Conservation (phyloP, 1,140 invertebrate genomes). For the Oscheius sp. region DNA sequence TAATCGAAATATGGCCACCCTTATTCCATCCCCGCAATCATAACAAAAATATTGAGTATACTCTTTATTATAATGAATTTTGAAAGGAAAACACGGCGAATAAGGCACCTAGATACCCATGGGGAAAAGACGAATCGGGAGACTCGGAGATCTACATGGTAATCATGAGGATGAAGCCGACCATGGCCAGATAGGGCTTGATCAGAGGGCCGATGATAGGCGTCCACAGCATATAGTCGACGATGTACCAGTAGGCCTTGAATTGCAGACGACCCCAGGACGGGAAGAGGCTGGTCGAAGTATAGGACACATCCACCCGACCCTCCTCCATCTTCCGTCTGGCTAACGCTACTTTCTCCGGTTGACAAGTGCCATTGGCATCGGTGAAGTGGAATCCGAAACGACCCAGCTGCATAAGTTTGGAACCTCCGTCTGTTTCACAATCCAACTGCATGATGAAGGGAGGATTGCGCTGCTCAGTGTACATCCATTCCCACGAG, state of each 20-base stretch:
- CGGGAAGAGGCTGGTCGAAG: conserved; percentile 28
- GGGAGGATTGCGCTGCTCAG: conserved; percentile 52
- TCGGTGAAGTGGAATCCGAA: conserved; percentile 59
- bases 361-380: conserved; percentile 55
- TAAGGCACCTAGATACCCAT: conserved; percentile 5
- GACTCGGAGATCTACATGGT: conserved; percentile 44
- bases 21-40: too few species aligned
- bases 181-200: conserved; percentile 55
- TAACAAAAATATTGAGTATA: too few species aligned
- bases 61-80: too few species aligned
- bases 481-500: conserved; percentile 61
- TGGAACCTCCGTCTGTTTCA: conserved; percentile 59
- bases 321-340: conserved; percentile 24
- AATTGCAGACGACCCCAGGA: conserved; percentile 60
- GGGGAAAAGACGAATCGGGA: not conserved
- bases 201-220: conserved; percentile 52
- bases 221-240: conserved; percentile 47
- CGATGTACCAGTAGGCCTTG: conserved; percentile 57
- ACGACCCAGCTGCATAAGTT: conserved; percentile 56
- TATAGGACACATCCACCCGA: conserved; percentile 14
- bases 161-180: conserved; percentile 60
- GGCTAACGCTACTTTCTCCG: conserved; percentile 19
- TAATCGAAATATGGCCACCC: too few species aligned
- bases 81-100: too few species aligned
- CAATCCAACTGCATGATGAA: conserved; percentile 58